phyloP scores from a whole-genome alignment of 1,140 invertebrate genomes.

The Tenebrio molitor region DNA sequence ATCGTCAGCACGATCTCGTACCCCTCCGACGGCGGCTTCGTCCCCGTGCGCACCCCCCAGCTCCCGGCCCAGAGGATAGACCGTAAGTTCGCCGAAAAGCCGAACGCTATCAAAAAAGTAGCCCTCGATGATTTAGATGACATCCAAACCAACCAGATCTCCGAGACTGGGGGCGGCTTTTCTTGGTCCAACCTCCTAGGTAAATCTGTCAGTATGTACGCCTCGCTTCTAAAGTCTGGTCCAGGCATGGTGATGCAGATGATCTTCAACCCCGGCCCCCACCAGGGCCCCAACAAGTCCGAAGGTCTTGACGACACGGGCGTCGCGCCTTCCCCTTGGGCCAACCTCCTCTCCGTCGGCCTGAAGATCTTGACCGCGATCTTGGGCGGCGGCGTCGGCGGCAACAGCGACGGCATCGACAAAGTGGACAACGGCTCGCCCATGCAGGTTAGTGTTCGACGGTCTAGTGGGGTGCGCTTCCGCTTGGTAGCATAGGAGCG shows the following conservation, averaged over 20 bases:
- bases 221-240: too few species aligned
- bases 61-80: constrained; percentile 70
- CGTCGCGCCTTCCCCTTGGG: constrained; percentile 82
- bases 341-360: constrained; percentile 84
- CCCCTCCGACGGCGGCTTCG: constrained; percentile 66
- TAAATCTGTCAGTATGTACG: too few species aligned
- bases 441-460: constrained; percentile 78
- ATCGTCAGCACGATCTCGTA: constrained; percentile 71
- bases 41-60: constrained; percentile 67
- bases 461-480: constrained; percentile 30
- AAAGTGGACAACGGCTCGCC: constrained; percentile 89
- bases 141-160: constrained; percentile 83
- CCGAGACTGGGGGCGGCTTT: constrained; percentile 78
- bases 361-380: constrained; percentile 87
- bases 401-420: constrained; percentile 84
- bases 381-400: constrained; percentile 78
- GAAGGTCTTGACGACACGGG: constrained; percentile 79
- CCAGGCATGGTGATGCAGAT: constrained; percentile 87
- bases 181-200: constrained; percentile 89
- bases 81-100: constrained; percentile 88
- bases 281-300: constrained; percentile 83
- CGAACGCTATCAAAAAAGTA: constrained; percentile 89
- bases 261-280: constrained; percentile 77
- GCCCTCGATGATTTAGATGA: constrained; percentile 85
- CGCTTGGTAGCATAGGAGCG: constrained; percentile 46